Evolutionary conservation across 2,888 invertebrate genomes (phyloP).

Genomic region (Eremobia ochroleuca): DNA sequence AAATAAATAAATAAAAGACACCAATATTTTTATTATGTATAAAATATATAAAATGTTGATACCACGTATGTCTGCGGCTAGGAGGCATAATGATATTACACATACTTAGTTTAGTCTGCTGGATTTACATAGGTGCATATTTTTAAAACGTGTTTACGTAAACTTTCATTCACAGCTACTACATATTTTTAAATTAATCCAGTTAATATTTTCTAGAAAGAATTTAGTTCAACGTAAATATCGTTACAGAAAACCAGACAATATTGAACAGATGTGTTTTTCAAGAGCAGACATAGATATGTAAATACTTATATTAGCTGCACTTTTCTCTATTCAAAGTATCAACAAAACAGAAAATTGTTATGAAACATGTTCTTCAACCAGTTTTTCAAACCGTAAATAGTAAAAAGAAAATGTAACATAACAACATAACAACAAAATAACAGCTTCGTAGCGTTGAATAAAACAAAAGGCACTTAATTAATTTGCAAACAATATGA

Average conservation of each 20-base stretch:
- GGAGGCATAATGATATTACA: slow-evolving; percentile 14
- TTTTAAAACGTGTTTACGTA: slow-evolving; percentile 44
- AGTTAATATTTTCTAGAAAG: slow-evolving; percentile 33
- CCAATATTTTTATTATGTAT: background rate
- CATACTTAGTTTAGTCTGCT: slow-evolving; percentile 10
- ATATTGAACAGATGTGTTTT: slow-evolving; percentile 67
- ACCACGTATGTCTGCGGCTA: slow-evolving; percentile 9
- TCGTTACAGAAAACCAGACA: slow-evolving; percentile 29
- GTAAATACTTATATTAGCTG: background rate
- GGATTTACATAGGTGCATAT: slow-evolving; percentile 56
- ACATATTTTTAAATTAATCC: slow-evolving; percentile 47
- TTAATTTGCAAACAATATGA: slow-evolving; percentile 56
- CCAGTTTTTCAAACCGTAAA: background rate
- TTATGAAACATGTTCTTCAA: slow-evolving; percentile 11
- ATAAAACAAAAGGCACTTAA: slow-evolving; percentile 30
- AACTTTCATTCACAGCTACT: slow-evolving; percentile 42
- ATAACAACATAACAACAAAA: slow-evolving; percentile 9
- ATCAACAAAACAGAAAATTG: background rate
- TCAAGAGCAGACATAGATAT: slow-evolving; percentile 46
- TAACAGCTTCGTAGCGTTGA: background rate
- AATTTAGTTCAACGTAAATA: slow-evolving; percentile 36
- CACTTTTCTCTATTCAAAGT: background rate
- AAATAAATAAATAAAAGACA: too few species aligned
- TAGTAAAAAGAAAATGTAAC: slow-evolving; percentile 9
- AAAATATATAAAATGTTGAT: slow-evolving; percentile 30